phyloP scores from a whole-genome alignment of 2,888 invertebrate genomes.

The Hartigia nigra region DNA sequence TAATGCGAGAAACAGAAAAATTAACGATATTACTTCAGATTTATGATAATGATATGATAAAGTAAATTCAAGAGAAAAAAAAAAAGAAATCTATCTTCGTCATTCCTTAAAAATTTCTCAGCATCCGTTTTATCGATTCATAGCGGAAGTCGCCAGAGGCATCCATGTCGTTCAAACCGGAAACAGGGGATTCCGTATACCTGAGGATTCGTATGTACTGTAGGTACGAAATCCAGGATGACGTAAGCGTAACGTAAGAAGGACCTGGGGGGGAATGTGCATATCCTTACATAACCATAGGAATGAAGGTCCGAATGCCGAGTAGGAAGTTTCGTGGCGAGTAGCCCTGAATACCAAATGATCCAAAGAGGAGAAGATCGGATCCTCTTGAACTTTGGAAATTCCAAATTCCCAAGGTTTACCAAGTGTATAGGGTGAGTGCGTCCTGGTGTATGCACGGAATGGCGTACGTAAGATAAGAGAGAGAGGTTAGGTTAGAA shows the following conservation, averaged over 20 bases:
- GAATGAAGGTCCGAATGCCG: constrained; percentile 42
- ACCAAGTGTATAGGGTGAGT: not conserved
- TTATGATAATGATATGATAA: not conserved
- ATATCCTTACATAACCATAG: not conserved
- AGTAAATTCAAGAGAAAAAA: too few relatives aligned
- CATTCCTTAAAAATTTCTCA: not conserved
- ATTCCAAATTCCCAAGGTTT: not conserved
- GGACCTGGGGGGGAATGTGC: not conserved
- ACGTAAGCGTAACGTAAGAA: not conserved
- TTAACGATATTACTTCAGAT: not conserved
- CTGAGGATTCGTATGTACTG: not conserved
- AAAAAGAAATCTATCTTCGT: too few relatives aligned
- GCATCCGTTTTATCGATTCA: not conserved
- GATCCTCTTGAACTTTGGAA: constrained; percentile 41
- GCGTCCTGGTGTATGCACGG: not conserved
- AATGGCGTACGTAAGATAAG: not conserved
- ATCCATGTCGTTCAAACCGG: not conserved
- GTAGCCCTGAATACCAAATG: constrained; percentile 53
- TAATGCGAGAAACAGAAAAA: not conserved
- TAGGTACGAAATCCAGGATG: not conserved
- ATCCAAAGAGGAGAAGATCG: constrained; percentile 43
- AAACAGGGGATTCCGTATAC: not conserved
- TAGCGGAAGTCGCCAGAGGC: not conserved
- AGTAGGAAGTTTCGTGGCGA: constrained; percentile 48
- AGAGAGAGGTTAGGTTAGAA: not conserved